These are phyloP conservation scores for Macrosteles quadrilineatus DNA, from an alignment of 1,140 invertebrate genomes.

Conservation along the genomic window DNA sequence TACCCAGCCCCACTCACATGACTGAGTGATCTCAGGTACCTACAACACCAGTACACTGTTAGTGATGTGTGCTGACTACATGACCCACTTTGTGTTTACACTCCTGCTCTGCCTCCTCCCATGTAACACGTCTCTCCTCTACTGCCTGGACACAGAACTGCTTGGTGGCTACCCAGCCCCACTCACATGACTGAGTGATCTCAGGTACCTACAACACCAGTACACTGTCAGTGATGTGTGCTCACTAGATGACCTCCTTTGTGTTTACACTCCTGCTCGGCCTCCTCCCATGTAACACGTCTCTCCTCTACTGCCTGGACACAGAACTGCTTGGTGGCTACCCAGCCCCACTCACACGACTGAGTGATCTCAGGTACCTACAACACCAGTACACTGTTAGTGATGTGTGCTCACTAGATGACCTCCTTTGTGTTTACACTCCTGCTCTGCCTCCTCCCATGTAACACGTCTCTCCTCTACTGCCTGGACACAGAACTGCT, in stretches of 20 bases:
- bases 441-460: slow-evolving; percentile 65
- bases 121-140: slow-evolving; percentile 56
- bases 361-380: slow-evolving; percentile 55
- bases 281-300: slow-evolving; percentile 61
- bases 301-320: slow-evolving; percentile 59
- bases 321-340: slow-evolving; percentile 61
- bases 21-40: slow-evolving; percentile 56
- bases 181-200: slow-evolving; percentile 60
- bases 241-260: no score
- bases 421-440: no score
- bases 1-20: slow-evolving; percentile 66
- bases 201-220: slow-evolving; percentile 50
- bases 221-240: no score
- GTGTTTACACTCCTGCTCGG: slow-evolving; percentile 68
- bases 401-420: no score
- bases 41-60: no score
- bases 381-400: no score
- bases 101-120: slow-evolving; percentile 64
- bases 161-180: slow-evolving; percentile 62
- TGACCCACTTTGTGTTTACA: no score
- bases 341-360: slow-evolving; percentile 65
- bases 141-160: slow-evolving; percentile 64
- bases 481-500: slow-evolving; percentile 63
- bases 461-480: slow-evolving; percentile 56
- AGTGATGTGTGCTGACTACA: no score